These are phyloP conservation scores for Recurvirostra avosetta DNA, from an alignment of 2,113 vertebrate species.

Conservation along the genomic window DNA sequence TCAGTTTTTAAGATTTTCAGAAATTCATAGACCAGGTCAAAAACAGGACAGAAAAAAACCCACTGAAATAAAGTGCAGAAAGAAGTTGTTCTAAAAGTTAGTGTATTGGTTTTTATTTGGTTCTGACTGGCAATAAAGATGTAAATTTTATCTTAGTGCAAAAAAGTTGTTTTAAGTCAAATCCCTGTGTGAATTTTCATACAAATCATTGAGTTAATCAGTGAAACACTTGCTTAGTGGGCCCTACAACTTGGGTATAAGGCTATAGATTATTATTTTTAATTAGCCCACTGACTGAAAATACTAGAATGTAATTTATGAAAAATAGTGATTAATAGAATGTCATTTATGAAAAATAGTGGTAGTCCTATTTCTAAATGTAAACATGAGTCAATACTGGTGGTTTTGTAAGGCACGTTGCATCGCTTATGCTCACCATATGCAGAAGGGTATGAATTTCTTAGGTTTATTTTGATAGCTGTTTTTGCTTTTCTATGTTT, in stretches of 20 bases:
- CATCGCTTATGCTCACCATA: neutral
- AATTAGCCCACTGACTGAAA: neutral
- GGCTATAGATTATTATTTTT: neutral
- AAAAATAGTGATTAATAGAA: neutral
- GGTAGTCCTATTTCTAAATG: neutral
- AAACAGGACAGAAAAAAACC: neutral
- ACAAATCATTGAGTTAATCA: neutral
- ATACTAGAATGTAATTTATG: neutral
- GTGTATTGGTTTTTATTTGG: neutral
- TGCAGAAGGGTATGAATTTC: neutral
- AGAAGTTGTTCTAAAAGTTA: neutral
- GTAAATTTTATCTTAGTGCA: neutral
- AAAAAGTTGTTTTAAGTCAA: neutral
- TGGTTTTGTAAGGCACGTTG: neutral
- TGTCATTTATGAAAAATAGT: neutral
- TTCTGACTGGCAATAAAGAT: neutral
- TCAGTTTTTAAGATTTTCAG: neutral
- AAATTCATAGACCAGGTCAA: neutral
- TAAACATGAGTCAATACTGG: neutral
- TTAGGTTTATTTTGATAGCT: neutral
- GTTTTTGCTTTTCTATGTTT: neutral
- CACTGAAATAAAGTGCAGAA: neutral
- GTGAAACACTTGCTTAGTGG: neutral
- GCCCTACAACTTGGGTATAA: neutral
- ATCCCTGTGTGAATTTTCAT: neutral